phyloP scores from a whole-genome alignment of 2,797 vertebrate genomes.

The Anabacerthia variegaticeps region DNA sequence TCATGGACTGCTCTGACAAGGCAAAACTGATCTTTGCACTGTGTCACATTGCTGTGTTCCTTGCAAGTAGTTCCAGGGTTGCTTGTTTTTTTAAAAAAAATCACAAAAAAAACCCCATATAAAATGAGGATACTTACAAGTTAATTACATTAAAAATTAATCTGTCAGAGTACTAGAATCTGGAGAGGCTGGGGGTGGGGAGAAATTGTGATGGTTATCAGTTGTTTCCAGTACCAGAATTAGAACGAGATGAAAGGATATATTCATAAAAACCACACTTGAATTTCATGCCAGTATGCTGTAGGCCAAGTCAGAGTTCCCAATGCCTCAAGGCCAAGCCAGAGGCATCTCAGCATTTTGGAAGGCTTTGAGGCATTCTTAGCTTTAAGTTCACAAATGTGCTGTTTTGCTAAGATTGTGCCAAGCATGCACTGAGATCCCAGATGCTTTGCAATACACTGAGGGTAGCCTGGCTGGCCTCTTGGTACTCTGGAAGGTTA shows the following conservation, averaged over 20 bases:
- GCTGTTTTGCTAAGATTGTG: background rate
- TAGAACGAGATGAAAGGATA: background rate
- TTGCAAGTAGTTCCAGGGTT: background rate
- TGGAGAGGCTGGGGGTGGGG: background rate
- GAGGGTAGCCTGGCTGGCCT: background rate
- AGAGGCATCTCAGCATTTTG: background rate
- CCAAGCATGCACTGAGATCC: background rate
- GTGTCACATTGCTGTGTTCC: background rate
- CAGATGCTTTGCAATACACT: background rate
- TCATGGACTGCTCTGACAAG: background rate
- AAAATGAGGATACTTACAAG: background rate
- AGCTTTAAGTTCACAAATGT: background rate
- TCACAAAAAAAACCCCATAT: no score
- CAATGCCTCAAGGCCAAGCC: slow-evolving; percentile 5
- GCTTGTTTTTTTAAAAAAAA: background rate
- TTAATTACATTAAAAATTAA: background rate
- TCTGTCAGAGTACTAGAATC: background rate
- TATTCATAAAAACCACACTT: background rate
- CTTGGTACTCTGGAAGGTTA: background rate
- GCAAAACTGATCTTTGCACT: background rate
- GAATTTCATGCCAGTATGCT: background rate
- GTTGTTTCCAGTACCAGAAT: background rate
- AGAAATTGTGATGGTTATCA: background rate
- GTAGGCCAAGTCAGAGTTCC: background rate
- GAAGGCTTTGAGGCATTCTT: background rate